Evolutionary conservation across 2,797 vertebrate genomes (phyloP), one percentile per base, ranked within the genome.

Genomic region (Ataeniobius toweri): DNA sequence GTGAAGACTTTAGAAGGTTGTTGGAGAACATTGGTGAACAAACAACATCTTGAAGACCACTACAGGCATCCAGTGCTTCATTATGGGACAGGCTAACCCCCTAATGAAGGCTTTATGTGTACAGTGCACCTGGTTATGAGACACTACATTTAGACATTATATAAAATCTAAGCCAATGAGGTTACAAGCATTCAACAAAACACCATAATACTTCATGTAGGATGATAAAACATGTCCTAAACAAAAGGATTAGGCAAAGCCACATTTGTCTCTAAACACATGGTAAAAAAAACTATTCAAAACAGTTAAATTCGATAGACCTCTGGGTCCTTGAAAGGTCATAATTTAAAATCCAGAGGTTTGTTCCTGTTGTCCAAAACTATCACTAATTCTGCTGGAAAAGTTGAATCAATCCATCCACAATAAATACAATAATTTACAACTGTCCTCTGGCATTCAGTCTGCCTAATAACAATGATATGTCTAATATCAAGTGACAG

Each of bases 401-500:
- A 71, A 68, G 51, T 68, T 80, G 77, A 85, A 88, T 83, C 56
- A 80, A 77, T 36, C 65, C 3, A 1, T 67, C 31, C 41, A 39
- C 8, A 55, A 31, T 78, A 59, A 83, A 86, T 24, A 70, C 22
- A 75, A 51, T 80, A 81, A 80, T 59, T 71, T 82, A 58, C 75
- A 80, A 36, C 58, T 41, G 80, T 88, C 86, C 79, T 78, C 50
- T 63, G 85, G 86, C 82, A 16, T 48, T 71, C 70, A 26, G 72
- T 53, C 67, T 63, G 65, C 58, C 72, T 75, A 71, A 82, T 71
- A 81, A 77, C 75, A 76, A 77, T 48, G 59, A 87, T 73, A 75
- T 41, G 1, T 61, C 85, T 91, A 87, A 91, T 73, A 79, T 79
- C 74, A 76, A 74, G 61, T 76, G 86, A 89, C 90, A 80, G 88